Percentiles rank a stretch among this genome's conserved stretches.
phyloP scores from a whole-genome alignment of 2,797 vertebrate species.

The Cuniculus paca region DNA sequence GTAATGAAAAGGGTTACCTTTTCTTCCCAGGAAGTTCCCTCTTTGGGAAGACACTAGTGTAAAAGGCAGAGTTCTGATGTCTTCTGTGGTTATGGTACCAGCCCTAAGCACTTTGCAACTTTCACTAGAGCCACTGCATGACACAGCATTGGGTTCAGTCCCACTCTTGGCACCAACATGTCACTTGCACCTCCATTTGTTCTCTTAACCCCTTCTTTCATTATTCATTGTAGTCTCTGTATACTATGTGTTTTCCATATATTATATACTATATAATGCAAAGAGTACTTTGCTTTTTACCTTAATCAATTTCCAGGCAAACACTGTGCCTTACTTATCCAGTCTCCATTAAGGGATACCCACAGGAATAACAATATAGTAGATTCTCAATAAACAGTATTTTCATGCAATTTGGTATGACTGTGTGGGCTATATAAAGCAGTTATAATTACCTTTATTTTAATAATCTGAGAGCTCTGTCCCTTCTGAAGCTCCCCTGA shows the following conservation, averaged over 20 bases:
- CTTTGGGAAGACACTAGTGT: not conserved
- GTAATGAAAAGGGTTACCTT: not conserved
- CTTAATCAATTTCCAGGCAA: not conserved
- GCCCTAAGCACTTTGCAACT: not conserved
- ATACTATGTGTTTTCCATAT: not conserved
- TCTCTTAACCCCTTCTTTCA: not conserved
- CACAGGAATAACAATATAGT: not conserved
- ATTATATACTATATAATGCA: not conserved
- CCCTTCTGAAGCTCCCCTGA: not conserved
- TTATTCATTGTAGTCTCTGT: not conserved
- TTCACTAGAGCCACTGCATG: not conserved
- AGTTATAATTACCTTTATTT: not conserved
- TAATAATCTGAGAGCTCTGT: not conserved
- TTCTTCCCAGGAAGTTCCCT: not conserved
- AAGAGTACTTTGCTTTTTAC: not conserved
- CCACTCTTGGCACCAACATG: not conserved
- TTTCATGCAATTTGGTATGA: not conserved
- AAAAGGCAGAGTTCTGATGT: not conserved
- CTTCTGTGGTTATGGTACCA: not conserved
- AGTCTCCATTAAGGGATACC: not conserved
- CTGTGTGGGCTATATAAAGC: not conserved
- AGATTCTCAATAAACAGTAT: constrained; percentile 18
- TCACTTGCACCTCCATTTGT: not conserved
- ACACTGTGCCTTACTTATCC: not conserved
- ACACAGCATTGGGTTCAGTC: not conserved